Conservation (phyloP, 1,140 invertebrate genomes). For the Drosophila watanabei region DNA sequence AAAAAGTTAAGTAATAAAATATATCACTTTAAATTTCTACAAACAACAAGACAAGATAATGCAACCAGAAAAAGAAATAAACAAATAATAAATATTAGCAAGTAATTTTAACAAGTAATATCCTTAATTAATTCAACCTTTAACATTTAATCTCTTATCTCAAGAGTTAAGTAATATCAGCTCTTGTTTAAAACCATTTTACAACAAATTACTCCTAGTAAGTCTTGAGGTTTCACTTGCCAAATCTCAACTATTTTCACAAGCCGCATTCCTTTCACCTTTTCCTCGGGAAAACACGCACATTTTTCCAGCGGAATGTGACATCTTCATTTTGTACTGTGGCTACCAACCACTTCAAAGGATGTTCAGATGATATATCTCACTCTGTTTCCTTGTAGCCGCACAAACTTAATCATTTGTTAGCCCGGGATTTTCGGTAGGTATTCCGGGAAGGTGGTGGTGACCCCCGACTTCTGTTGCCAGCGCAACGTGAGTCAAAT, state of each 20-base stretch:
- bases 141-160: not conserved
- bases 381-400: conserved; percentile 15
- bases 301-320: conserved; percentile 16
- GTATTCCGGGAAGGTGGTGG: conserved; percentile 12
- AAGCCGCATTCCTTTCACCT: conserved; percentile 1
- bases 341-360: conserved; percentile 35
- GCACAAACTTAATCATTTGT: conserved; percentile 50
- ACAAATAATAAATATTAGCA: not conserved
- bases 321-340: conserved; percentile 29
- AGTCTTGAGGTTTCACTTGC: not conserved
- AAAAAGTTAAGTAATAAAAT: not conserved
- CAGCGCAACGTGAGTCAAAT: conserved; percentile 63
- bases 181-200: not conserved
- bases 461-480: conserved; percentile 17
- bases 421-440: conserved; percentile 31
- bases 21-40: not conserved
- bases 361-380: conserved; percentile 13
- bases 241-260: conserved; percentile 27
- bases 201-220: not conserved
- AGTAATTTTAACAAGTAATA: not conserved
- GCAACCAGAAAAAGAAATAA: not conserved
- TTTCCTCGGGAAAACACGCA: not conserved
- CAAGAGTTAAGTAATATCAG: too few relatives aligned
- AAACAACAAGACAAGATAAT: not conserved
- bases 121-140: not conserved